phyloP scores from a whole-genome alignment of 2,797 vertebrate genomes.

The Melanotaenia maccullochi region DNA sequence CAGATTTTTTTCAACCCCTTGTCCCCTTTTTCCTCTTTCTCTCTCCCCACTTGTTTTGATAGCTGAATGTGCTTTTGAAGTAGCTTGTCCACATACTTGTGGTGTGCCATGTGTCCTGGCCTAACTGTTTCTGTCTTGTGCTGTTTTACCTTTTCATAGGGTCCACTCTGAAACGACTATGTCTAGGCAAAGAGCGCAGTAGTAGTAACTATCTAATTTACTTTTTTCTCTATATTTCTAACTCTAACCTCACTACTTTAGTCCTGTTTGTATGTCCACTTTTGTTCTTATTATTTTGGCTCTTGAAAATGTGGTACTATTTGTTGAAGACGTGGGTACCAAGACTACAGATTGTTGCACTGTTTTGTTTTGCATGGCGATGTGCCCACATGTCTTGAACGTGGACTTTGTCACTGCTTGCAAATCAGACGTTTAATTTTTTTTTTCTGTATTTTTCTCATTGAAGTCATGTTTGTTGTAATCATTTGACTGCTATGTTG shows the following conservation, averaged over 20 bases:
- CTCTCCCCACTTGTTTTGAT: slow-evolving; percentile 77
- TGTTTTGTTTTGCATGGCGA: slow-evolving; percentile 76
- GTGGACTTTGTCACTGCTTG: slow-evolving; percentile 68
- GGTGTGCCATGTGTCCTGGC: slow-evolving; percentile 85
- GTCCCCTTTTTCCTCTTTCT: slow-evolving; percentile 80
- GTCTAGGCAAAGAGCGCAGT: slow-evolving; percentile 99
- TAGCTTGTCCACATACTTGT: slow-evolving; percentile 85
- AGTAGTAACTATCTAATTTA: slow-evolving; percentile 99
- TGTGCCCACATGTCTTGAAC: slow-evolving; percentile 56
- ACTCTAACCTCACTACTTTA: slow-evolving; percentile 75
- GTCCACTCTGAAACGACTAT: slow-evolving; percentile 99
- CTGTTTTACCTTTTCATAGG: slow-evolving; percentile 94
- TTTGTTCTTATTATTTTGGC: slow-evolving; percentile 52
- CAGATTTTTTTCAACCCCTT: slow-evolving; percentile 79
- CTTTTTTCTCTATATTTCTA: slow-evolving; percentile 83
- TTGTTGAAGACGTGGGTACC: slow-evolving; percentile 54
- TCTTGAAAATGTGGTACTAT: slow-evolving; percentile 67
- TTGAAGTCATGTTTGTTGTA: slow-evolving; percentile 35
- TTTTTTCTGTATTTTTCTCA: slow-evolving; percentile 53
- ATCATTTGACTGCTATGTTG: slow-evolving; percentile 76
- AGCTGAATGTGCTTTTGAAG: slow-evolving; percentile 87
- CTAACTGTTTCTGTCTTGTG: slow-evolving; percentile 97
- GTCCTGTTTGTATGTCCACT: slow-evolving; percentile 84
- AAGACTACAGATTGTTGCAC: slow-evolving; percentile 40
- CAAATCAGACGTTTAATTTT: slow-evolving; percentile 62